Evolutionary conservation across 2,797 vertebrate genomes (phyloP).

Genomic region (Smutsia gigantea): DNA sequence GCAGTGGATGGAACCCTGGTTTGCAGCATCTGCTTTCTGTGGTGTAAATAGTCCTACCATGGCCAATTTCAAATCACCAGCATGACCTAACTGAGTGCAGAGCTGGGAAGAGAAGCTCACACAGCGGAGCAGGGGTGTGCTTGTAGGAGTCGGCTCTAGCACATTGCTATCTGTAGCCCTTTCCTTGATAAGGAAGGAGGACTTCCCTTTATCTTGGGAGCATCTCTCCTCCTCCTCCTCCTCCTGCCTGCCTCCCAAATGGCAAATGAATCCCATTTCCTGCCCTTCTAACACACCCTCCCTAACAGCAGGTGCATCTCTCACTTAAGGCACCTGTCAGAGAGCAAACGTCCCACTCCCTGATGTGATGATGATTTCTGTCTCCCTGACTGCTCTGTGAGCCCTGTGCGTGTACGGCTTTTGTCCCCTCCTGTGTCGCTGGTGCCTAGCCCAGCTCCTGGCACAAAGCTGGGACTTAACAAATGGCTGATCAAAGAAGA

Average conservation of each 20-base stretch:
- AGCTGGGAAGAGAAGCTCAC: background rate
- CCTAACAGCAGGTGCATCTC: fast-evolving
- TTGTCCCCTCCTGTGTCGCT: no score
- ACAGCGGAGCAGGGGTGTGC: fast-evolving
- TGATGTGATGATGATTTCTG: no score
- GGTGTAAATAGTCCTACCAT: background rate
- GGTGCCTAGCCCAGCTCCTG: background rate
- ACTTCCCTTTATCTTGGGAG: background rate
- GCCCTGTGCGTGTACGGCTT: fast-evolving
- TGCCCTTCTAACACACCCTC: background rate
- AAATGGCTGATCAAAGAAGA: background rate
- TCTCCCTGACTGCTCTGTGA: background rate
- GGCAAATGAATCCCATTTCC: background rate
- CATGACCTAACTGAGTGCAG: background rate
- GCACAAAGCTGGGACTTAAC: background rate
- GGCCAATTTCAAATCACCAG: background rate
- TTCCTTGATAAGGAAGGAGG: background rate
- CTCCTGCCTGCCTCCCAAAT: background rate
- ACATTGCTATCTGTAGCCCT: fast-evolving
- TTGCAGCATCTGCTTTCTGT: background rate
- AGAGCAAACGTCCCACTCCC: background rate
- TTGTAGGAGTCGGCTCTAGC: background rate
- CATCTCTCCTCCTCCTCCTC: background rate
- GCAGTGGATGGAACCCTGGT: background rate
- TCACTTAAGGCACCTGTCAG: background rate